phyloP scores from a whole-genome alignment of 2,888 invertebrate genomes.

The Zygaena filipendulae region DNA sequence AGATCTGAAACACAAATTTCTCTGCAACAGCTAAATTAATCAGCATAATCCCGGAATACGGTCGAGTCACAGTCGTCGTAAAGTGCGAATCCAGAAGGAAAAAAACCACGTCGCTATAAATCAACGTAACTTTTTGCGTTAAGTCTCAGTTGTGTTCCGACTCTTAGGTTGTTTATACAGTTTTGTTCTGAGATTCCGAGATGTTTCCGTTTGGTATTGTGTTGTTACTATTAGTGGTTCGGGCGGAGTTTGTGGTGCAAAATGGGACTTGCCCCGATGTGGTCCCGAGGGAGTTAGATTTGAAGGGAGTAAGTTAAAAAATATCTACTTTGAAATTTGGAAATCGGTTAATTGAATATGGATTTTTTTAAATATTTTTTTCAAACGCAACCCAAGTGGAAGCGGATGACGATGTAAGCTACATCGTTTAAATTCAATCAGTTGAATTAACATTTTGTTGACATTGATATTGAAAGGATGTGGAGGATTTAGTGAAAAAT shows the following conservation, averaged over 20 bases:
- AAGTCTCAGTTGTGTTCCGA: slow-evolving; percentile 30
- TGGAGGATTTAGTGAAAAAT: no score
- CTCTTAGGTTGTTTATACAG: slow-evolving; percentile 20
- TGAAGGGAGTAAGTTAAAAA: slow-evolving; percentile 43
- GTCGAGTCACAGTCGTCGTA: no score
- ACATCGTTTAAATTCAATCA: no score
- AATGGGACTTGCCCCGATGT: slow-evolving; percentile 43
- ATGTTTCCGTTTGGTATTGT: slow-evolving; percentile 32
- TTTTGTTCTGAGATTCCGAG: slow-evolving; percentile 17
- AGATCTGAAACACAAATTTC: no score
- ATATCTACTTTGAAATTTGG: neutral
- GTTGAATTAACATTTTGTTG: no score
- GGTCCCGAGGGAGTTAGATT: slow-evolving; percentile 41
- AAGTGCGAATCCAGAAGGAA: no score
- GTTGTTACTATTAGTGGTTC: slow-evolving; percentile 25
- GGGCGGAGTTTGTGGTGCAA: slow-evolving; percentile 30
- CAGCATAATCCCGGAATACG: no score
- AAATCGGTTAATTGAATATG: slow-evolving; percentile 1
- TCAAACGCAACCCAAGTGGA: no score
- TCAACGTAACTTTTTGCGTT: slow-evolving; percentile 27
- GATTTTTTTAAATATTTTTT: neutral
- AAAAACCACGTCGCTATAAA: slow-evolving; percentile 32
- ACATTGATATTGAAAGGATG: no score
- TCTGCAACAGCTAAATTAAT: no score
- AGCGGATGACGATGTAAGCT: no score